Evolutionary conservation across 2,797 vertebrate species (phyloP).

Genomic region (Lithobates pipiens): DNA sequence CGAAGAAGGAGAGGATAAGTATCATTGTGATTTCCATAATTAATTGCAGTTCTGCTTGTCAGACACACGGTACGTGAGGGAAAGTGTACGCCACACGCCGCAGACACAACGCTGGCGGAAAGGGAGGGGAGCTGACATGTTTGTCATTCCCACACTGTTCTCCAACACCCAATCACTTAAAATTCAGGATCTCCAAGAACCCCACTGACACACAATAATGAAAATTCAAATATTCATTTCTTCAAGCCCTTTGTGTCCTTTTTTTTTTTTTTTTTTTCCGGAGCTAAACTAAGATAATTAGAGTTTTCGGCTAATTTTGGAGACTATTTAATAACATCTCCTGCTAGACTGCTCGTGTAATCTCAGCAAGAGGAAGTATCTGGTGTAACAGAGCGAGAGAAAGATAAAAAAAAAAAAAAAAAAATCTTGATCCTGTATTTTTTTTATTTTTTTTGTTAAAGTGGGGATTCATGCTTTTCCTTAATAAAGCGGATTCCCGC

Average conservation of each 20-base stretch:
- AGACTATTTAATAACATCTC: slow-evolving; percentile 82
- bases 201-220: slow-evolving; percentile 78
- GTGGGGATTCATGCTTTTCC: slow-evolving; percentile 82
- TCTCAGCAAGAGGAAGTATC: slow-evolving; percentile 87
- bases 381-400: slow-evolving; percentile 74
- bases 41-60: slow-evolving; percentile 52
- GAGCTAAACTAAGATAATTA: slow-evolving; percentile 76
- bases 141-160: slow-evolving; percentile 30
- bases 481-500: slow-evolving; percentile 86
- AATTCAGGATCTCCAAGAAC: slow-evolving; percentile 70
- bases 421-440: slow-evolving; percentile 78
- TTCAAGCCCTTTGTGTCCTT: slow-evolving; percentile 75
- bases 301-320: slow-evolving; percentile 77
- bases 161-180: slow-evolving; percentile 77
- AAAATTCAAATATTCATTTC: slow-evolving; percentile 78
- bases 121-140: not conserved
- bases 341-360: slow-evolving; percentile 82
- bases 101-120: slow-evolving; percentile 13
- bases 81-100: slow-evolving; percentile 5
- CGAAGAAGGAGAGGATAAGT: slow-evolving; percentile 26
- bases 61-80: slow-evolving; percentile 26
- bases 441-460: slow-evolving; percentile 63
- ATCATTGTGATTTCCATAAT: slow-evolving; percentile 54
- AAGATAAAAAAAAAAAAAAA: slow-evolving; percentile 60
- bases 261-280: slow-evolving; percentile 65